Evolutionary conservation across 2,797 vertebrate species (phyloP), one percentile per base, ranked within the genome.

Genomic region (Xenopus petersii): DNA sequence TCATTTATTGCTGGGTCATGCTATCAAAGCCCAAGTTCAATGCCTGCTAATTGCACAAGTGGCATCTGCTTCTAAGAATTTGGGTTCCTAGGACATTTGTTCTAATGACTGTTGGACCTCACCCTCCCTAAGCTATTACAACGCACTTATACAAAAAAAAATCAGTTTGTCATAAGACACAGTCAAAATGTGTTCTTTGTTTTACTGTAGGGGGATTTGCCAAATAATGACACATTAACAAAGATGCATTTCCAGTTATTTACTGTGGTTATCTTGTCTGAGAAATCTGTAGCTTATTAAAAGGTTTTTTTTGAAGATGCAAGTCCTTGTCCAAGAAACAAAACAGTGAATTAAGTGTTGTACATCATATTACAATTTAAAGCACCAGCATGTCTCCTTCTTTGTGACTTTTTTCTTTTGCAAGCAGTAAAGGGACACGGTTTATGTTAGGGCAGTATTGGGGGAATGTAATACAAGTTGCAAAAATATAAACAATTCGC

Each of bases 91-190:
- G 61, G 26, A 63, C 24, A 36, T 33, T 60, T 60, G 0, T 60
- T 63, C 12, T 36, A 33, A 36, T 63, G 30, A 36, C 61, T 63
- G 30, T 63, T 63, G 61, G 61, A 63, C 61, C 33, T 15, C 30
- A 63, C 11, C 17, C 30, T 33, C 26, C 42, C 61, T 36, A 63
- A 63, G 30, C 61, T 12, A 63, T 36, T 16, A 63, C 15, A 56
- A 56, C 9, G 54, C 13, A 17, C 13, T 16, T 42, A 42, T 9
- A 42, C 4, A 6, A 17, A 17, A 56, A 17, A 56, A 56, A 16
- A 56, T 56, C n/a, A 8, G 9, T 26, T 60, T 24, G 11, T 9
- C 17, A 60, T 24, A 60, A 60, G 16, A 9, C 15, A 17, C n/a
- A 56, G 54, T 56, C 49, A 56, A 56, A 56, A 56, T 56, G 54